Conservation (phyloP, 1,140 invertebrate species). For the Aphidius gifuensis region DNA sequence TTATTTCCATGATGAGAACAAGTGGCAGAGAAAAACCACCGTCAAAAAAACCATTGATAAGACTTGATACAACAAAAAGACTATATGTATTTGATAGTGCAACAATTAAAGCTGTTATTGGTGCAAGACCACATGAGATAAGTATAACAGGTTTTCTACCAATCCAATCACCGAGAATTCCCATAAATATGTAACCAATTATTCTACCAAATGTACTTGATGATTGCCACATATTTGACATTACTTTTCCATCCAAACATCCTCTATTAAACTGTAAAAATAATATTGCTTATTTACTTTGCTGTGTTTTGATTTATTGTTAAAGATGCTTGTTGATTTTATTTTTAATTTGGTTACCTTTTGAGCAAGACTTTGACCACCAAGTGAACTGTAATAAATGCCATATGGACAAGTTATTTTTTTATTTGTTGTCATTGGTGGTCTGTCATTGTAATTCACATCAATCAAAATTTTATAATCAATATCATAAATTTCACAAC, state of each 20-base stretch:
- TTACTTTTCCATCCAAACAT: constrained; percentile 17
- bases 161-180: constrained; percentile 24
- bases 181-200: constrained; percentile 25
- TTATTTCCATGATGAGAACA: constrained; percentile 26
- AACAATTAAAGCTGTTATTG: constrained; percentile 22
- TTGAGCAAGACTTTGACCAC: constrained; percentile 25
- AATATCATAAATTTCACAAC: constrained; percentile 25
- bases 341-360: constrained; percentile 16
- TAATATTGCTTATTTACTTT: background rate
- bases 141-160: constrained; percentile 26
- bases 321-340: too few relatives aligned
- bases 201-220: constrained; percentile 25
- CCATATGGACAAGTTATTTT: constrained; percentile 26
- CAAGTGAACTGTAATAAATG: constrained; percentile 22
- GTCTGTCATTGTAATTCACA: constrained; percentile 19
- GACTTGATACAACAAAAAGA: constrained; percentile 20
- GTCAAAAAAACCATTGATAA: constrained; percentile 27
- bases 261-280: constrained; percentile 21
- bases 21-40: constrained; percentile 26
- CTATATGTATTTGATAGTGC: constrained; percentile 15
- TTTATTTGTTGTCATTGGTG: constrained; percentile 16
- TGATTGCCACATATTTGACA: constrained; percentile 23
- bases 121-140: constrained; percentile 24
- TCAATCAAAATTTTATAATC: constrained; percentile 20
- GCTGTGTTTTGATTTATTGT: too few relatives aligned